Percentiles rank a stretch among this genome's conserved stretches.
Conservation (phyloP, 2,113 vertebrate genomes). For the Ictidomys tridecemlineatus region DNA sequence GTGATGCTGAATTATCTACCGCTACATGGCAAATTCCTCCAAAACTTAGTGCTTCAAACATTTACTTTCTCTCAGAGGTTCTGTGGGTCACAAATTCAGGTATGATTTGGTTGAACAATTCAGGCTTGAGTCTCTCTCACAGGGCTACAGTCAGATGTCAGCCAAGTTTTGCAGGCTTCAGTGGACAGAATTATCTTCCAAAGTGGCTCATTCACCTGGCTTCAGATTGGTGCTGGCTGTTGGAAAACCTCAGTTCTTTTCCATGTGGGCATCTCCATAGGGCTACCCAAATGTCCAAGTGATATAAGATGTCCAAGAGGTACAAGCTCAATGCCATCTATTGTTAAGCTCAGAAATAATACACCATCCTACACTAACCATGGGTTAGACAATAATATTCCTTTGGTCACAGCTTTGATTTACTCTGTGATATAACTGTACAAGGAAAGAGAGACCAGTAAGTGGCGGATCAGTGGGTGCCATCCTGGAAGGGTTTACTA, state of each 20-base stretch:
- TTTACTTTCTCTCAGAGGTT: background rate
- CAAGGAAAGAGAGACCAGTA: background rate
- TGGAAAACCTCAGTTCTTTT: background rate
- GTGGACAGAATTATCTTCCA: background rate
- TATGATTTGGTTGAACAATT: background rate
- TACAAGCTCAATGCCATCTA: background rate
- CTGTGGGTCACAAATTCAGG: background rate
- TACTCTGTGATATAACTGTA: background rate
- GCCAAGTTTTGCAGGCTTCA: too few species aligned
- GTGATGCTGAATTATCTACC: background rate
- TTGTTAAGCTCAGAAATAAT: background rate
- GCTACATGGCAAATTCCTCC: background rate
- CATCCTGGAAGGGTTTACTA: background rate
- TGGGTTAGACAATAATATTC: background rate
- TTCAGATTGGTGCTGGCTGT: background rate
- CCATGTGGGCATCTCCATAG: background rate
- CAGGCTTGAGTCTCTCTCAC: background rate
- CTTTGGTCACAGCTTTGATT: background rate
- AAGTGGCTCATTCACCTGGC: background rate
- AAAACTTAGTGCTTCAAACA: background rate
- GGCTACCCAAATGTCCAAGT: background rate
- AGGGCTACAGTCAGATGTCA: background rate
- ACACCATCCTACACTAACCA: background rate
- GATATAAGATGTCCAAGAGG: background rate
- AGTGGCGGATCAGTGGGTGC: background rate